These are phyloP conservation scores for Uria lomvia DNA, from an alignment of 2,113 vertebrate species.

Conservation along the genomic window DNA sequence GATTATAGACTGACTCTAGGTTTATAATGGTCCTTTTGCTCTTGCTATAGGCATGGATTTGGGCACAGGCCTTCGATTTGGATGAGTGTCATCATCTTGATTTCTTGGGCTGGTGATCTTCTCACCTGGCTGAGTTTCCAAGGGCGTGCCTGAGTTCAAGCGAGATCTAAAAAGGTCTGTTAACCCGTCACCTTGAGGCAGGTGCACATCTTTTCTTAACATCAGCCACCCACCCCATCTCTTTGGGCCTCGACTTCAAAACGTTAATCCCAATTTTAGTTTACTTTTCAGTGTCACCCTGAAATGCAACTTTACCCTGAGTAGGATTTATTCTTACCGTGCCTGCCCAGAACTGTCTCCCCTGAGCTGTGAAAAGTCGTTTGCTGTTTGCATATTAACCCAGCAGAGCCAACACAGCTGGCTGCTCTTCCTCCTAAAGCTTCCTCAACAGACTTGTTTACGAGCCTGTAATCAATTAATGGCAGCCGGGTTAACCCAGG, in stretches of 20 bases:
- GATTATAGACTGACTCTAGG: neutral
- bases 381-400: conserved; percentile 8
- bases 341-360: neutral
- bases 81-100: neutral
- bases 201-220: neutral
- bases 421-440: neutral
- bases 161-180: neutral
- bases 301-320: neutral
- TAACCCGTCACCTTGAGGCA: neutral
- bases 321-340: neutral
- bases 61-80: neutral
- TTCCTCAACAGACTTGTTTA: neutral
- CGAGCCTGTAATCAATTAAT: neutral
- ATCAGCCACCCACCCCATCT: neutral
- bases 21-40: neutral
- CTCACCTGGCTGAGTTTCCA: neutral
- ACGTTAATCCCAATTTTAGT: neutral
- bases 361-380: neutral
- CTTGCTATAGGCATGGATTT: neutral
- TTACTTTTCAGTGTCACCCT: neutral
- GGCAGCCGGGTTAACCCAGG: neutral
- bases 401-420: neutral
- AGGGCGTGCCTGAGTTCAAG: neutral
- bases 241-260: neutral
- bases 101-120: neutral